Evolutionary conservation across 2,797 vertebrate genomes (phyloP).

Genomic region (Lepus townsendii): DNA sequence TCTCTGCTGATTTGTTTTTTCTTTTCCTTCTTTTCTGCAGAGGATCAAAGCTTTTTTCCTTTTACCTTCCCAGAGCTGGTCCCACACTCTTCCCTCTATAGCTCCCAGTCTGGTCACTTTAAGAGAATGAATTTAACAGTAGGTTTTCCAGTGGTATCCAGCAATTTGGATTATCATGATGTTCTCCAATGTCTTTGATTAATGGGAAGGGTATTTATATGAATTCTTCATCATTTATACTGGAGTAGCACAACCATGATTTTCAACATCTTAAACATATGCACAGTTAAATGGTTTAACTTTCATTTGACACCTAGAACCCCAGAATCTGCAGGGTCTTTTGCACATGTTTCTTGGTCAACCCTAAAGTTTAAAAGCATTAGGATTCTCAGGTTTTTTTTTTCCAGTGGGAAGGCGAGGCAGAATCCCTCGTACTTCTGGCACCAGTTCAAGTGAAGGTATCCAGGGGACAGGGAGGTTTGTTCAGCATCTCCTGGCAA

Average conservation of each 20-base stretch:
- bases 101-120: not conserved
- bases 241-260: not conserved
- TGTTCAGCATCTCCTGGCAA: not conserved
- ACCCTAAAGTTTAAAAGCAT: not conserved
- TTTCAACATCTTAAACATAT: not conserved
- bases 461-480: not conserved
- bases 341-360: not conserved
- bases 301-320: conserved; percentile 17
- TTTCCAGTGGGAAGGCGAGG: not conserved
- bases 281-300: not conserved
- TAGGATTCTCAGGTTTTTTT: conserved; percentile 22
- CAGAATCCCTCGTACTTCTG: not conserved
- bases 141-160: not conserved
- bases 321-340: not conserved
- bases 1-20: not conserved
- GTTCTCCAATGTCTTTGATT: conserved; percentile 24
- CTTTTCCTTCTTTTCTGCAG: not conserved
- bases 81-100: not conserved
- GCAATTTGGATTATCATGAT: not conserved
- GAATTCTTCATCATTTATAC: conserved; percentile 8
- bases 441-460: not conserved
- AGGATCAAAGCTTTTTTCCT: not conserved
- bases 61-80: not conserved
- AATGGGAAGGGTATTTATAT: not conserved
- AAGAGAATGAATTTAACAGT: not conserved